Conservation (phyloP, 92 coral and sea anemone genomes). For the Epizoanthus stellaris region DNA sequence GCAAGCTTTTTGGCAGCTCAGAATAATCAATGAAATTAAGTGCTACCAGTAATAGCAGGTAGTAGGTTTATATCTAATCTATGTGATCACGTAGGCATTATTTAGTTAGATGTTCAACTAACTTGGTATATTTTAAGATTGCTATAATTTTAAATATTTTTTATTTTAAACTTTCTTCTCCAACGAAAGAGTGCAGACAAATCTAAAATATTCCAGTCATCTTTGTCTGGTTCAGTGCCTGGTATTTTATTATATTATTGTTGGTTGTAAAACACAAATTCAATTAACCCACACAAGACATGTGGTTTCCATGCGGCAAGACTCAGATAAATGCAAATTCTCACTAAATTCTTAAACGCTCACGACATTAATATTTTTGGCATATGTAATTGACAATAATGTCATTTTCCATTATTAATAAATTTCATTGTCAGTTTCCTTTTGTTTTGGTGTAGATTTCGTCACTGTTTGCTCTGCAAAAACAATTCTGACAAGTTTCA, state of each 20-base stretch:
- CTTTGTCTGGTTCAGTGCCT: not conserved
- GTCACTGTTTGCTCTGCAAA: not conserved
- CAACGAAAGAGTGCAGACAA: too few species aligned
- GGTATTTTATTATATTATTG: not conserved
- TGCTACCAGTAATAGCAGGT: not conserved
- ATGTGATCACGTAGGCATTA: not conserved
- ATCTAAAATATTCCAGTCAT: not conserved
- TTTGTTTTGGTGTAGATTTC: constrained; percentile 15
- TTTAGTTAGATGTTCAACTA: not conserved
- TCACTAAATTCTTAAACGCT: not conserved
- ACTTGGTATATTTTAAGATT: too few species aligned
- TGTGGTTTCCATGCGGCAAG: constrained; percentile 30
- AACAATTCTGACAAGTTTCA: not conserved
- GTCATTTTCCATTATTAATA: constrained; percentile 2
- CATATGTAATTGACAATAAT: not conserved
- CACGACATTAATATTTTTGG: constrained; percentile 8
- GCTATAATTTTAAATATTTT: too few species aligned
- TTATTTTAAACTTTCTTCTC: too few species aligned
- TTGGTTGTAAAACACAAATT: not conserved
- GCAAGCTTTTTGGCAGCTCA: too few species aligned
- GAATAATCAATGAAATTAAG: too few species aligned
- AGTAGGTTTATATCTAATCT: not conserved
- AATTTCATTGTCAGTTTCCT: not conserved
- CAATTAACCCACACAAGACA: not conserved
- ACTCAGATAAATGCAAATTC: not conserved